Evolutionary conservation across 1,140 invertebrate genomes (phyloP), one percentile per base, ranked within the genome.

Genomic region (Sycobia sp.): DNA sequence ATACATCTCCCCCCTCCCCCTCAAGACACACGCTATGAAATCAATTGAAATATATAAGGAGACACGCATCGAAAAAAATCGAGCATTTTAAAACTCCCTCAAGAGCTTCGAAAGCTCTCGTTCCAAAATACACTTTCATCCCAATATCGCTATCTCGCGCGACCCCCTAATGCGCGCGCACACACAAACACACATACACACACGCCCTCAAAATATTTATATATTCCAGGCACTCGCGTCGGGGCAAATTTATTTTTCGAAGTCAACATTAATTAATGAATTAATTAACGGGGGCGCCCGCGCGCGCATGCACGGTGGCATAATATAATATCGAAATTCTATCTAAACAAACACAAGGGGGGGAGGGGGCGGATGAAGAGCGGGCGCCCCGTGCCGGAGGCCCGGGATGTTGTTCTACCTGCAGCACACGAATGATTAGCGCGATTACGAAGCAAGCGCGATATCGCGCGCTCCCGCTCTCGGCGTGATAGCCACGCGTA

Each of bases 301-400:
- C 5, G 29, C 5, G 60, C 66, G 69, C 68, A n/a, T n/a, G n/a
- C n/a, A 32, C 5, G 29, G 29, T 68, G 23, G 55, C 54, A 53
- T 46, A 58, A 76, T 75, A n/a, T n/a, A 78, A 77, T 74, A 22
- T 76, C 72, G 68, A 73, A 71, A 74, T 73, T 69, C 69, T 69
- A 72, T 78, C 73, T 77, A 76, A 76, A 79, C 74, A 79, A 78
- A 78, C 73, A 73, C 65, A 66, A 43, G 54, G 25, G 20, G 36
- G 38, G 44, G 29, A 32, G 29, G 29, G 11, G 29, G 4, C 29
- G 29, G 29, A 4, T 32, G 29, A 4, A 32, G 11, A 32, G 29
- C 29, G 29, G n/a, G n/a, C n/a, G n/a, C n/a, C n/a, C n/a, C n/a
- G n/a, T n/a, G n/a, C n/a, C n/a, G n/a, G n/a, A n/a, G n/a, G n/a